Conservation (phyloP, 2,113 vertebrate species). For the Pachyramphus minor region DNA sequence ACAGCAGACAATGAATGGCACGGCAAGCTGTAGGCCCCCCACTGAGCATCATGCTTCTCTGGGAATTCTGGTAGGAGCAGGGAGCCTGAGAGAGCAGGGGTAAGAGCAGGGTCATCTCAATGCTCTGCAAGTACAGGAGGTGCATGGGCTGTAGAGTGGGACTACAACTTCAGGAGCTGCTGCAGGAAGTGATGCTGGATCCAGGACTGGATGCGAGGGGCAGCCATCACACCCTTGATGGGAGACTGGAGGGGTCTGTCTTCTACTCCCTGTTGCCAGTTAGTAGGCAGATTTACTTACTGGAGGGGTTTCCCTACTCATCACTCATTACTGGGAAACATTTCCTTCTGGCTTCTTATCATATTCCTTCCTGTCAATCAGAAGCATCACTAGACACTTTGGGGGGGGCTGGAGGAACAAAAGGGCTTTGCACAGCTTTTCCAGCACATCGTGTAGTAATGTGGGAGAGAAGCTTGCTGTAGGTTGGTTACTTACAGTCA, state of each 20-base stretch:
- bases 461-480: background rate
- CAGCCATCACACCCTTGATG: background rate
- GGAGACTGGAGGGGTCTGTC: background rate
- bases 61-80: background rate
- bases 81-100: background rate
- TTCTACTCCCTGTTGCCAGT: background rate
- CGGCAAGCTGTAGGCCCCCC: background rate
- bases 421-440: background rate
- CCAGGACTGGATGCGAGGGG: background rate
- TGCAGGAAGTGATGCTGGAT: background rate
- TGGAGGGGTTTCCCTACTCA: background rate
- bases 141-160: background rate
- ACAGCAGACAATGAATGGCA: background rate
- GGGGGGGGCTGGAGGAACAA: background rate
- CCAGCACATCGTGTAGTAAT: background rate
- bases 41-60: background rate
- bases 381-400: background rate
- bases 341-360: background rate
- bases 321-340: background rate
- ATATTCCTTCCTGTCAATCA: background rate
- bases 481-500: background rate
- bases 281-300: background rate
- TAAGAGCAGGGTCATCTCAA: background rate
- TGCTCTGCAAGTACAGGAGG: background rate
- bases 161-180: background rate